Percentiles rank a stretch among this genome's conserved stretches.
These are phyloP conservation scores for Portevinia maculata DNA, from an alignment of 2,888 invertebrate species.

Conservation along the genomic window DNA sequence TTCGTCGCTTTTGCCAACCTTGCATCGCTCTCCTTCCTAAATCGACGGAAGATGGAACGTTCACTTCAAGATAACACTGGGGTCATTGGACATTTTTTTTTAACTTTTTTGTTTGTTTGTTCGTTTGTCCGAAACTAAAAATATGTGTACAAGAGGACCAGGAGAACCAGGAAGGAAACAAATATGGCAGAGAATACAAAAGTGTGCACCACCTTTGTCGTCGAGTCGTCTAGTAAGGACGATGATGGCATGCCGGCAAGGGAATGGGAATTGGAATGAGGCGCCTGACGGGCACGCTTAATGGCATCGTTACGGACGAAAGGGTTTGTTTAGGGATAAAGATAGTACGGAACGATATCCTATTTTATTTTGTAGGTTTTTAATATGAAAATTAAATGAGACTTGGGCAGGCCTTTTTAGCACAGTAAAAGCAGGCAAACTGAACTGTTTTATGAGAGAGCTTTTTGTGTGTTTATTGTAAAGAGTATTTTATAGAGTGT, in stretches of 20 bases:
- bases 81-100: constrained; percentile 35
- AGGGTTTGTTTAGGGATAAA: constrained; percentile 26
- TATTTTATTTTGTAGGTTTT: constrained; percentile 69
- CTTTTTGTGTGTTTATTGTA: constrained; percentile 24
- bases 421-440: no score
- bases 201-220: constrained; percentile 8
- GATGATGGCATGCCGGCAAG: background rate
- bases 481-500: no score
- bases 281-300: constrained; percentile 50
- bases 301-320: constrained; percentile 60
- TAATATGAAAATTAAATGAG: constrained; percentile 67
- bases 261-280: background rate
- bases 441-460: no score
- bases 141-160: background rate
- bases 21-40: constrained; percentile 54
- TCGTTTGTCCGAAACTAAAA: constrained; percentile 54
- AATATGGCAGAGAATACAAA: constrained; percentile 44
- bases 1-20: constrained; percentile 38
- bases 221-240: constrained; percentile 33
- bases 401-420: constrained; percentile 19
- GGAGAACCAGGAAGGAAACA: constrained; percentile 57
- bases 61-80: constrained; percentile 58
- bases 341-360: constrained; percentile 52
- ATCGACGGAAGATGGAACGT: constrained; percentile 46
- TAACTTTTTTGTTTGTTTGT: constrained; percentile 3